Conservation (phyloP, 2,113 vertebrate species). For the Petaurus breviceps region DNA sequence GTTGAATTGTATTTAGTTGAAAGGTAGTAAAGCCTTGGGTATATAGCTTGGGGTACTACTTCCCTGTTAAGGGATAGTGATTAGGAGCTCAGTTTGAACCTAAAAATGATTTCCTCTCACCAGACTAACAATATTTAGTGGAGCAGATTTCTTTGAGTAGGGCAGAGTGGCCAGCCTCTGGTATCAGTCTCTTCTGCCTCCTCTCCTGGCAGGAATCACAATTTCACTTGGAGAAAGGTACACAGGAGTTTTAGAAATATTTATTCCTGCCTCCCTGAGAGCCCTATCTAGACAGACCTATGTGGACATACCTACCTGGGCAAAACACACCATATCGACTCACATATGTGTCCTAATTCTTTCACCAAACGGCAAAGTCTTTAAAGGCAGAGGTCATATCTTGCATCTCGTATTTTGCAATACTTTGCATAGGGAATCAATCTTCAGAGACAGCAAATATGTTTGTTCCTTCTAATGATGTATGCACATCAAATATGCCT, state of each 20-base stretch:
- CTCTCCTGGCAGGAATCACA: neutral
- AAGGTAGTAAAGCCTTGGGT: neutral
- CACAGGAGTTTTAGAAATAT: neutral
- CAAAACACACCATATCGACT: neutral
- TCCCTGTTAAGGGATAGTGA: neutral
- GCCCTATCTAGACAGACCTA: neutral
- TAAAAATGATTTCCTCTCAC: neutral
- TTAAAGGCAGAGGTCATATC: neutral
- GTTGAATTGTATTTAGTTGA: neutral
- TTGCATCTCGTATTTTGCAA: neutral
- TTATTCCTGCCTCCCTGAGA: neutral
- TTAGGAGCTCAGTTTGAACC: neutral
- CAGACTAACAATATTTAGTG: neutral
- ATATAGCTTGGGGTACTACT: neutral
- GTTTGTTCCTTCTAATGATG: neutral
- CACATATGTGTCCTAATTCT: neutral
- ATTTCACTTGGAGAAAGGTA: neutral
- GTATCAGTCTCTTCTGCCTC: neutral
- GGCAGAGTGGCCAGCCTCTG: neutral
- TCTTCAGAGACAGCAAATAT: neutral
- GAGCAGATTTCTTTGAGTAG: neutral
- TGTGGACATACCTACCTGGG: neutral
- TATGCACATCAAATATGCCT: neutral
- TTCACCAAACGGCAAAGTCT: neutral
- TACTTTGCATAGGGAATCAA: neutral